Percentiles rank a stretch among this genome's conserved stretches.
Evolutionary conservation across 1,140 invertebrate genomes (phyloP).

Genomic region (Centruroides sculpturatus): DNA sequence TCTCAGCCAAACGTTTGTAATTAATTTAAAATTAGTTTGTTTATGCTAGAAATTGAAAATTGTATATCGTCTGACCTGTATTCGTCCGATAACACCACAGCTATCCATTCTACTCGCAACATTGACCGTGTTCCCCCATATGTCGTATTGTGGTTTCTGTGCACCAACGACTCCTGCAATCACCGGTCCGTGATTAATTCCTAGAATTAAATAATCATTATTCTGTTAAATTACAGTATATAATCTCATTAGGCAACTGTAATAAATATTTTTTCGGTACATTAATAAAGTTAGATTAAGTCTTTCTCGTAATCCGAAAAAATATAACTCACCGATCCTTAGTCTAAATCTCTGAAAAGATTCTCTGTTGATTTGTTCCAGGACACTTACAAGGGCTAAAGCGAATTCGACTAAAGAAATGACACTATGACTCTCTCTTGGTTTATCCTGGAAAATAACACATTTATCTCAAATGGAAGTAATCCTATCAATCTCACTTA

Average conservation of each 20-base stretch:
- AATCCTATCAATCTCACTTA: too few species aligned
- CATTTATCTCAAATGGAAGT: too few species aligned
- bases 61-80: constrained; percentile 30
- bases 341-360: constrained; percentile 90
- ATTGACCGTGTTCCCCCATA: constrained; percentile 95
- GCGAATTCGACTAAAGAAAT: constrained; percentile 84
- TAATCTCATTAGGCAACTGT: too few species aligned
- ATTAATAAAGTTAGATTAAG: too few species aligned
- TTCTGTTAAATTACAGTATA: background rate
- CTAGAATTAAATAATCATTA: background rate
- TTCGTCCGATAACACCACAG: constrained; percentile 69
- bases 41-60: too few species aligned
- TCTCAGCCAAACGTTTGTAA: background rate
- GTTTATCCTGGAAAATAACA: background rate
- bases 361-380: constrained; percentile 90
- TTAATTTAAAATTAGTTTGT: background rate
- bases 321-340: constrained; percentile 52
- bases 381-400: constrained; percentile 70
- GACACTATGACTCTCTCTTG: constrained; percentile 68
- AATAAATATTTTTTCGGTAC: too few species aligned
- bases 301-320: too few species aligned
- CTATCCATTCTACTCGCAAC: constrained; percentile 89
- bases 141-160: constrained; percentile 94
- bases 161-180: constrained; percentile 62
- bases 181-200: constrained; percentile 78